Evolutionary conservation across 2,888 invertebrate species (phyloP), one percentile per base, ranked within the genome.

Genomic region (Leptopilina myrica): DNA sequence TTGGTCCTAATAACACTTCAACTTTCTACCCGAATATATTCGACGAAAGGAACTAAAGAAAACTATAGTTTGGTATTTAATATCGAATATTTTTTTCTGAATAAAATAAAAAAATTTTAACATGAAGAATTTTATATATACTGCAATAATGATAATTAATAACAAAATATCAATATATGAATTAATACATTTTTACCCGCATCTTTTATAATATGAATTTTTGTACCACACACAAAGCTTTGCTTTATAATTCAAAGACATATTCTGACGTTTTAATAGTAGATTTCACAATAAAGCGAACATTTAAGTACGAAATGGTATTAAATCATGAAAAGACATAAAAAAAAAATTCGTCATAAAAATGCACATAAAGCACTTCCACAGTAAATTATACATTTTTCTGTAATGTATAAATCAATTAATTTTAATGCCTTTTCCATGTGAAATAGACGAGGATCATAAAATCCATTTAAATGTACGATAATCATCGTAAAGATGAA

Each of bases 21-120:
- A 73, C 56, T 73, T 43, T 33, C 73, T 73, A n/a, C 56, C 56
- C 33, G 56, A 73, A 73, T 73, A 73, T 73, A 33, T 53, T 73
- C n/a, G 56, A 26, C n/a, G n/a, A 73, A 73, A 73, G 33, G n/a
- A 73, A 73, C 9, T 73, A 56, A 56, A 73, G 33, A 20, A 20
- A 20, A 20, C 20, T 20, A 20, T 73, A 8, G 14, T 6, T 6
- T 56, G 33, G 26, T 9, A 53, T 56, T 43, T 73, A 69, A 69
- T 53, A 69, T 53, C 53, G 53, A 53, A 33, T 69, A 81, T 85
- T 85, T 82, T 85, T 82, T 80, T 82, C 80, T 83, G 1, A 4
- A 33, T 33, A 33, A 33, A 33, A 20, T 20, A 20, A 33, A 33
- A 3, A 33, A 33, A 33, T 2, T 33, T 33, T 33, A 33, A 33